Base-by-base conservation (phyloP, 92 coral and sea anemone genomes). In the Chrysogorgia sp. region DNA sequence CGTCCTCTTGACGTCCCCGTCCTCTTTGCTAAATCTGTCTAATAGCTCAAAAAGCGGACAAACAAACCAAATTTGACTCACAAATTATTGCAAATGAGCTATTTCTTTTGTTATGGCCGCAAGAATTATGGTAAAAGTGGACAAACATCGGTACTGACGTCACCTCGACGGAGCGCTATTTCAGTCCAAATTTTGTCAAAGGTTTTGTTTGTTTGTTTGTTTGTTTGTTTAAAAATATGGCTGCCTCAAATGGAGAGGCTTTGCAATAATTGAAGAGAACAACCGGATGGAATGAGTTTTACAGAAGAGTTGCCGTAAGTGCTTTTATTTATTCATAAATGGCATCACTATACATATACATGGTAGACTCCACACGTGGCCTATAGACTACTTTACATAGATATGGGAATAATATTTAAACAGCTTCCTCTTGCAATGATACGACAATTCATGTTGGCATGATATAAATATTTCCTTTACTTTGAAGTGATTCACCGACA, bases 221-320 rank as follows among this genome's bases (percentile, higher is more conserved):
- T 63, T 14, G 34, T 31, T 37, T 37, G 43, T 37, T 37, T 5
- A 34, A 63, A 40, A 43, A 23, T 63, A 63, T 63, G 70, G 70
- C 70, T 32, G 45, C 70, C 29, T 63, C 70, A 32, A 63, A 63
- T 20, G 70, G 70, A 34, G 45, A 63, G 33, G 70, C 45, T 63
- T 28, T 63, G 45, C 34, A 43, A 63, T 63, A 40, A 32, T 63
- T 63, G 70, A 63, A 63, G 33, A 63, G 70, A 63, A 63, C 70
- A 63, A 63, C 70, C 45, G 70, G 70, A 63, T 63, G 70, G 70
- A 63, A 63, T 63, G 43, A 63, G 40, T 63, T 63, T 63, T 63
- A 63, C 45, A 63, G 70, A 63, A 15, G 33, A 30, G 70, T 63
- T 63, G 70, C 70, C 22, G 70, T 63, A 63, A 63, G 70, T 63